Evolutionary conservation across 1,140 invertebrate species (phyloP).

Genomic region (Caenorhabditis briggsae): DNA sequence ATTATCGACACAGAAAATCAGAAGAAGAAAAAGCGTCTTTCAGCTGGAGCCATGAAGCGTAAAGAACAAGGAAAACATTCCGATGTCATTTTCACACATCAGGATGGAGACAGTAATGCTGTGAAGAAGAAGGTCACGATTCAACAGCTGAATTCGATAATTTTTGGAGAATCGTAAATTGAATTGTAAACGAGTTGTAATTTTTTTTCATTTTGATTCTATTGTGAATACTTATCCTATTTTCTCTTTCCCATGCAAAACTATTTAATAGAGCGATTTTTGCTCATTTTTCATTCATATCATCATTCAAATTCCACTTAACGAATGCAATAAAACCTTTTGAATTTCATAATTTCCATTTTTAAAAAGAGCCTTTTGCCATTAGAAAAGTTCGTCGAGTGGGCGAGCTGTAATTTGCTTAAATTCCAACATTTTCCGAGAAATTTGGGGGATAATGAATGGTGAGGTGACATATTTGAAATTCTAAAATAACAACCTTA

Average conservation of each 20-base stretch:
- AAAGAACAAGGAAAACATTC: not conserved
- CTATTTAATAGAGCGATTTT: not conserved
- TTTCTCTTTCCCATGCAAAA: not conserved
- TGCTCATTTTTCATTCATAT: not conserved
- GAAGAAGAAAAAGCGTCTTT: slow-evolving; percentile 32
- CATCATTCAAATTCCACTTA: not conserved
- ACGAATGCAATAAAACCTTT: not conserved
- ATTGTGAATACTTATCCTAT: not conserved
- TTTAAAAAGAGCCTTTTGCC: too few relatives aligned
- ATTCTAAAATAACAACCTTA: too few relatives aligned
- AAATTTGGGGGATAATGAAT: too few relatives aligned
- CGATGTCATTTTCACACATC: slow-evolving; percentile 16
- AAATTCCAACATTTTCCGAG: too few relatives aligned
- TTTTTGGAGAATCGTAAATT: slow-evolving; percentile 15
- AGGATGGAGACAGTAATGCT: slow-evolving; percentile 33
- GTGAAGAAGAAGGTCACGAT: slow-evolving; percentile 32
- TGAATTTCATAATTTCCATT: not conserved
- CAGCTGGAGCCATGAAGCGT: not conserved
- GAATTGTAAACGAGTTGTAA: not conserved
- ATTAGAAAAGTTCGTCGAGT: too few relatives aligned
- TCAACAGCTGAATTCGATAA: slow-evolving; percentile 1
- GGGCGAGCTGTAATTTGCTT: too few relatives aligned
- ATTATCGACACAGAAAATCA: slow-evolving; percentile 3
- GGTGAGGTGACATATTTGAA: too few relatives aligned
- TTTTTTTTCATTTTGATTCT: not conserved